These are phyloP conservation scores for Poecilia latipinna DNA, from an alignment of 2,113 vertebrate genomes.

Conservation along the genomic window DNA sequence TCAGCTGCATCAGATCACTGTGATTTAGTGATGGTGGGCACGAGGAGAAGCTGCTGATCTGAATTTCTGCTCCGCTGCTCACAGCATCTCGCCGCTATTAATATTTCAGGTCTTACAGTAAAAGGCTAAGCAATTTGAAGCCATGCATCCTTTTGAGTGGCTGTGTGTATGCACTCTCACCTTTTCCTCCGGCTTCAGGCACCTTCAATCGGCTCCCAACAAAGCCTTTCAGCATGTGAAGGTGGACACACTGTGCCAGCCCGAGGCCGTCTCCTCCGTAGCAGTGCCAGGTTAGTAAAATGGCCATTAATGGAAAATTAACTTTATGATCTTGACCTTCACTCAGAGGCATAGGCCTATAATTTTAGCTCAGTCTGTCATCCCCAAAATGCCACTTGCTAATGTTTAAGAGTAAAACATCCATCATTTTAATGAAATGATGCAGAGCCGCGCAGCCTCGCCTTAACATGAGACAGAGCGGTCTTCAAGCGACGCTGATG, in stretches of 20 bases:
- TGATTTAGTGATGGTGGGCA: slow-evolving; percentile 59
- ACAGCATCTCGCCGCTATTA: slow-evolving; percentile 51
- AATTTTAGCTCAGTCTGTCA: not conserved
- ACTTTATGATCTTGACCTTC: not conserved
- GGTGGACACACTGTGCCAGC: slow-evolving; percentile 94
- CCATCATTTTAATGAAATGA: not conserved
- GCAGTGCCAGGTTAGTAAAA: slow-evolving; percentile 88
- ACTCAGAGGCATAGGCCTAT: not conserved
- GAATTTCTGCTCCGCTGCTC: slow-evolving; percentile 61
- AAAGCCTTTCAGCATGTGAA: slow-evolving; percentile 96
- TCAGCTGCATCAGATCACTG: slow-evolving; percentile 40
- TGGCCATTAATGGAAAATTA: not conserved
- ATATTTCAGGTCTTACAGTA: slow-evolving; percentile 72
- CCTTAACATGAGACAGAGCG: not conserved
- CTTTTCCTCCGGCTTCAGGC: slow-evolving; percentile 76
- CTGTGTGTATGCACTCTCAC: not conserved
- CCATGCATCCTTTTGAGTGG: slow-evolving; percentile 17
- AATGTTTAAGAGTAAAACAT: not conserved
- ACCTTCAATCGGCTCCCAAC: slow-evolving; percentile 88
- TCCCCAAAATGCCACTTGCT: not conserved
- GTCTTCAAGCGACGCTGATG: not conserved
- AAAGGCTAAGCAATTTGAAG: slow-evolving; percentile 41
- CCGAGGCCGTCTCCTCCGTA: slow-evolving; percentile 87
- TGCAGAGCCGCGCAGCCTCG: not conserved
- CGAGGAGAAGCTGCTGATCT: slow-evolving; percentile 52